Conservation (phyloP, 2,888 invertebrate genomes). For the Tetheella fluctuosa region DNA sequence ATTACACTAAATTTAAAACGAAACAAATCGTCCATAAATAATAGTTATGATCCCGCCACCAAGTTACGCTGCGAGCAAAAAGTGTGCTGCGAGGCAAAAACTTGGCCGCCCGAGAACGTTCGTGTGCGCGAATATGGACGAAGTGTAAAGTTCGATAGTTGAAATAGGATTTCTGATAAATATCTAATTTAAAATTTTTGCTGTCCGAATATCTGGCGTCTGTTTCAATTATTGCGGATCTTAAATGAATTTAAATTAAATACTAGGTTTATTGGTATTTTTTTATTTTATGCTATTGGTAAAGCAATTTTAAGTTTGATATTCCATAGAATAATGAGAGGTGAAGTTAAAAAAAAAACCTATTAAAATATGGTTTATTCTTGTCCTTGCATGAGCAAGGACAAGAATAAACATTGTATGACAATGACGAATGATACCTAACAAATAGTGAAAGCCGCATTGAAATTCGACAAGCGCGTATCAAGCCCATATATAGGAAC, state of each 20-base stretch:
- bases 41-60: conserved; percentile 71
- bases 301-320: too few relatives aligned
- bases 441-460: conserved; percentile 3
- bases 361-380: not conserved
- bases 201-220: not conserved
- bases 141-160: not conserved
- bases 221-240: not conserved
- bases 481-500: not conserved
- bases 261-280: too few relatives aligned
- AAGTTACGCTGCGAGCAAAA: conserved; percentile 66
- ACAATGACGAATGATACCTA: not conserved
- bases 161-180: not conserved
- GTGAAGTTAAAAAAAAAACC: not conserved
- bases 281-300: too few relatives aligned
- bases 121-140: conserved; percentile 4
- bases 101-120: conserved; percentile 27
- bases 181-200: not conserved
- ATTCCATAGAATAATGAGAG: not conserved
- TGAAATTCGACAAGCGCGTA: conserved; percentile 3
- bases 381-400: not conserved
- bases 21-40: conserved; percentile 72
- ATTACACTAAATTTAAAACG: conserved; percentile 73
- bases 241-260: not conserved
- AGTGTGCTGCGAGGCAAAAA: conserved; percentile 48
- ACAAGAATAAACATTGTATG: too few relatives aligned